Percentiles rank a stretch among this genome's conserved stretches.
Evolutionary conservation across 2,888 invertebrate genomes (phyloP).

Genomic region (Eretmocerus hayati): DNA sequence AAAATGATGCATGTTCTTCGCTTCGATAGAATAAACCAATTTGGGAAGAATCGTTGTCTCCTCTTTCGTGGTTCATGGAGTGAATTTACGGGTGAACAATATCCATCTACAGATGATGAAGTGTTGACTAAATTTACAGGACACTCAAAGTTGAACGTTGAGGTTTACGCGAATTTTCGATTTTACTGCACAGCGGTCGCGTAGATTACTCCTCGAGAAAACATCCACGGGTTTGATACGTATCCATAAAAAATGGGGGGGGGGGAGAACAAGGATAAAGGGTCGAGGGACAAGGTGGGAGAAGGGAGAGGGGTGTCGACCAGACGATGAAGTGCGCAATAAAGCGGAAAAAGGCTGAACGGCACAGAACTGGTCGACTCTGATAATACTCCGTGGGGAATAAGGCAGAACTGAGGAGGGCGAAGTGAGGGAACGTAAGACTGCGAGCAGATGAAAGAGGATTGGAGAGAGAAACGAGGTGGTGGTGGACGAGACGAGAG

Average conservation of each 20-base stretch:
- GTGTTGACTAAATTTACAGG: no score
- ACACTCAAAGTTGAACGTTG: no score
- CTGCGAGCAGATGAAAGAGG: neutral
- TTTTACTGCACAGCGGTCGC: neutral
- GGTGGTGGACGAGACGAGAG: neutral
- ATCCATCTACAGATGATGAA: no score
- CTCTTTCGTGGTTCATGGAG: no score
- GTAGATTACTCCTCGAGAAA: neutral
- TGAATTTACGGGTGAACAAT: no score
- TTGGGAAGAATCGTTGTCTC: no score
- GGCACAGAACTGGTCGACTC: constrained; percentile 1
- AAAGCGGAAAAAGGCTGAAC: constrained; percentile 15
- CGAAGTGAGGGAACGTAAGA: neutral
- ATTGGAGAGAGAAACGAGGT: neutral
- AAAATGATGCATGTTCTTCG: no score
- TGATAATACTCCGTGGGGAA: constrained; percentile 7
- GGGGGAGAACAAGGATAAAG: neutral
- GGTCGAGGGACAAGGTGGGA: neutral
- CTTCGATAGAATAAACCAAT: no score
- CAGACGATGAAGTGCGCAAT: constrained; percentile 11
- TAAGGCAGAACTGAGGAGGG: neutral
- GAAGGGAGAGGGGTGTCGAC: neutral
- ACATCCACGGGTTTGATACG: neutral
- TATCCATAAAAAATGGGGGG: neutral
- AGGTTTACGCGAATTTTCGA: neutral